Percentiles rank a stretch among this genome's conserved stretches.
Evolutionary conservation across 2,888 invertebrate genomes (phyloP).

Genomic region (Idaea dimidiata): DNA sequence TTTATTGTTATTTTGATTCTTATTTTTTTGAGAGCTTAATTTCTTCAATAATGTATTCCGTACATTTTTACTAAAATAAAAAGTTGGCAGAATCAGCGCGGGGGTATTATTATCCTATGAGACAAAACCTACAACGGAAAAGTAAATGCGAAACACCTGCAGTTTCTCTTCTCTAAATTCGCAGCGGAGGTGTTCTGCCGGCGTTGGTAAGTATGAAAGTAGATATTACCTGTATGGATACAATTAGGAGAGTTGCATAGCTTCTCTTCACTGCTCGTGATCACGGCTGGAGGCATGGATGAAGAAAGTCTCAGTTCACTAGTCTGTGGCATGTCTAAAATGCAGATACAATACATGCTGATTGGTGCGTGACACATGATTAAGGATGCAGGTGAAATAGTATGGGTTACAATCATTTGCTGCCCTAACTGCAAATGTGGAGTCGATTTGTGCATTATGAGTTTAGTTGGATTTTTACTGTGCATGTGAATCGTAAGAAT

Average conservation of each 20-base stretch:
- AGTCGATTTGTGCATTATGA: background rate
- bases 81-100: no score
- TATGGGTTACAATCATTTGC: background rate
- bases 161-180: no score
- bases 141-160: no score
- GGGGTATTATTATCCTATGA: no score
- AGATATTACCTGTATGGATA: slow-evolving; percentile 84
- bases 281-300: slow-evolving; percentile 60
- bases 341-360: slow-evolving; percentile 38
- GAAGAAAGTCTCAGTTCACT: slow-evolving; percentile 72
- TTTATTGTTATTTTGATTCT: no score
- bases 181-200: no score
- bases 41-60: no score
- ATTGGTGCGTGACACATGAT: slow-evolving; percentile 22
- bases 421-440: background rate
- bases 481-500: background rate
- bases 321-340: slow-evolving; percentile 74
- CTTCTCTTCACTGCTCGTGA: slow-evolving; percentile 50
- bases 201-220: no score
- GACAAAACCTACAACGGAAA: no score
- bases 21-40: no score
- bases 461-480: background rate
- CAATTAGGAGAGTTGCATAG: slow-evolving; percentile 89
- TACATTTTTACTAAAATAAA: no score
- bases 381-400: slow-evolving; percentile 9